Base-by-base conservation (phyloP, 2,797 vertebrate species). In the Tangara arthus region DNA sequence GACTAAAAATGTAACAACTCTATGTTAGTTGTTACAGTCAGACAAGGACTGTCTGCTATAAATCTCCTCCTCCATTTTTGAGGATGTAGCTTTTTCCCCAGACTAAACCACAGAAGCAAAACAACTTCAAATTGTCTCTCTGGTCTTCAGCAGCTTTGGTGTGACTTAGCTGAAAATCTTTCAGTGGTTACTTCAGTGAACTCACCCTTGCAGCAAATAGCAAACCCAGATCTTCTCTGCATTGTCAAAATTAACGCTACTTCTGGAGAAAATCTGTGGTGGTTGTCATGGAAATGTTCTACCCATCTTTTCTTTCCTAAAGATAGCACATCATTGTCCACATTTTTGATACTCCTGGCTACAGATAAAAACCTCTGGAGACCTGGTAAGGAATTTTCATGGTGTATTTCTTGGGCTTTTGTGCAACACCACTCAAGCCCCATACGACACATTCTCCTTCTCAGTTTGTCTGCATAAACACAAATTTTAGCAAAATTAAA, bases 231-330 rank as follows among this genome's bases (percentile, higher is more conserved):
- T 87, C 63, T 50, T 81, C 57, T 53, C 78, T 37, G 59, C 18
- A 24, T 34, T 77, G 91, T 66, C 64, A 89, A 64, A 96, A 93
- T 73, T 39, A 93, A 92, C 2, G 22, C 71, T 80, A 2, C 75
- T 89, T 82, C 56, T 77, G 21, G 30, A 70, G 68, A 82, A 91
- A 82, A 64, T 63, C 75, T 52, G 49, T 71, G 81, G 37, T 73
- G 82, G 94, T 95, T 91, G 91, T 77, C 95, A 96, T 94, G 93
- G 95, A 91, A 96, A 96, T 91, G 52, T 73, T 92, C 87, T 85
- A 91, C 46, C 28, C 84, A 82, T 90, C 56, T 73, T 91, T 91
- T 85, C 81, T 80, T 77, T 64, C 75, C 91, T 91, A 95, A 89
- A 92, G 81, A 94, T 70, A 94, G 66, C 64, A 77, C 4, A 23